Percentiles rank a stretch among this genome's conserved stretches.
These are phyloP conservation scores for Patella caerulea DNA, from an alignment of 2,888 invertebrate genomes.

Conservation along the genomic window DNA sequence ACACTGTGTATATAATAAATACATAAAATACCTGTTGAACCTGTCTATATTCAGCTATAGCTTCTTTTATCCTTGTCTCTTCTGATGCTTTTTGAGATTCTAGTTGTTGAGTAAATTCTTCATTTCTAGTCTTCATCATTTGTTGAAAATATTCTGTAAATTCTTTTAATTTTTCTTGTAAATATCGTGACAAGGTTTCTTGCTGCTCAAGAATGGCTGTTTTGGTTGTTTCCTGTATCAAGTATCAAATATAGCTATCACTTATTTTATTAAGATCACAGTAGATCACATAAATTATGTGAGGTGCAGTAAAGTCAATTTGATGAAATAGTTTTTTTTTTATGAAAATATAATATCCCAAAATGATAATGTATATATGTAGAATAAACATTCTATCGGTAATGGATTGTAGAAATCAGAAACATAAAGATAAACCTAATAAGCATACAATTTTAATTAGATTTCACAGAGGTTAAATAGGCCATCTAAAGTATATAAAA, in stretches of 20 bases:
- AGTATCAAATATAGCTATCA: not conserved
- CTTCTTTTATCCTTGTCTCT: constrained; percentile 33
- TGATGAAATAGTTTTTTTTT: too few relatives aligned
- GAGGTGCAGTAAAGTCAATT: too few relatives aligned
- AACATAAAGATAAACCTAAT: too few relatives aligned
- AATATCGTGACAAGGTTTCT: constrained; percentile 41
- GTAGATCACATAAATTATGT: too few relatives aligned
- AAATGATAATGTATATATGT: too few relatives aligned
- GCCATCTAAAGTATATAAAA: too few relatives aligned
- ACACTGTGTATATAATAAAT: not conserved
- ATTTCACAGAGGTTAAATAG: too few relatives aligned
- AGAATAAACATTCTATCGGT: too few relatives aligned
- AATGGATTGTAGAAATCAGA: too few relatives aligned
- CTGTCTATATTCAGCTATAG: constrained; percentile 40
- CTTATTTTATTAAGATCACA: too few relatives aligned
- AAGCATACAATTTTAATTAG: too few relatives aligned
- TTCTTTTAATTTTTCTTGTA: constrained; percentile 38
- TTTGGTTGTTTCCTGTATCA: constrained; percentile 41
- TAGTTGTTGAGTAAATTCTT: constrained; percentile 32
- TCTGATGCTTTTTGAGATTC: constrained; percentile 37
- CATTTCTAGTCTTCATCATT: constrained; percentile 36
- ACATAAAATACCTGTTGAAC: constrained; percentile 41
- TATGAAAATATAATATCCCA: too few relatives aligned
- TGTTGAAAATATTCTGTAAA: constrained; percentile 41
- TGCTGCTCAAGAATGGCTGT: constrained; percentile 49